Evolutionary conservation across 1,140 invertebrate species (phyloP).

Genomic region (Drosophila neocordata): DNA sequence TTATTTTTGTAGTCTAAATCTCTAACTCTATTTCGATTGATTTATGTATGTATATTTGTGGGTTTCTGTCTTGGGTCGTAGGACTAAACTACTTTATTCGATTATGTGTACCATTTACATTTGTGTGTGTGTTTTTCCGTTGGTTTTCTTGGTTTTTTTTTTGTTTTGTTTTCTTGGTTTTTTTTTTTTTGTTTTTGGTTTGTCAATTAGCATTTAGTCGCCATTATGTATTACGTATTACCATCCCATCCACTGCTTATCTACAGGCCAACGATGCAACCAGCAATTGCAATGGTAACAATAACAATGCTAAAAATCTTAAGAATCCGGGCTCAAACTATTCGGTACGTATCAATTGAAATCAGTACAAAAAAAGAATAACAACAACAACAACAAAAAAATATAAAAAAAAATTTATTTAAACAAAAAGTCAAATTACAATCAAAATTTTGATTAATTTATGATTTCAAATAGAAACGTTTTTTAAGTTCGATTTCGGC

Average conservation of each 20-base stretch:
- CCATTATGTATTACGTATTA: constrained; percentile 72
- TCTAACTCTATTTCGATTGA: constrained; percentile 22
- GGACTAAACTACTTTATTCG: constrained; percentile 51
- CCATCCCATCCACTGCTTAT: constrained; percentile 82
- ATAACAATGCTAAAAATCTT: constrained; percentile 82
- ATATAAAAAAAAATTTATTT: constrained; percentile 22
- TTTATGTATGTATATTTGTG: constrained; percentile 13
- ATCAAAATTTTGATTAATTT: constrained; percentile 43
- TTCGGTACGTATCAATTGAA: constrained; percentile 83
- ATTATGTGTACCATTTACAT: constrained; percentile 28
- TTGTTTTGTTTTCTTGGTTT: not conserved
- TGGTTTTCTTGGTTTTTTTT: not conserved
- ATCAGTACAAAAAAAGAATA: constrained; percentile 74
- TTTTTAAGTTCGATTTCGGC: constrained; percentile 54
- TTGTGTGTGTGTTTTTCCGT: not conserved
- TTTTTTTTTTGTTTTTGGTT: constrained; percentile 3
- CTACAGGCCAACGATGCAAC: constrained; percentile 82
- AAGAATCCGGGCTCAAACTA: constrained; percentile 82
- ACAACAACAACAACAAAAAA: not conserved
- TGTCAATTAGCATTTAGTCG: constrained; percentile 33
- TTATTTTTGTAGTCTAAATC: constrained; percentile 7
- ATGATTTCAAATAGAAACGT: constrained; percentile 25
- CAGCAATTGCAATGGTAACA: constrained; percentile 76
- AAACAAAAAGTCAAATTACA: constrained; percentile 12
- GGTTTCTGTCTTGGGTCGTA: constrained; percentile 13